Evolutionary conservation across 23 tunicate genomes (phyloP).

Genomic region (Trididemnum nubilum): DNA sequence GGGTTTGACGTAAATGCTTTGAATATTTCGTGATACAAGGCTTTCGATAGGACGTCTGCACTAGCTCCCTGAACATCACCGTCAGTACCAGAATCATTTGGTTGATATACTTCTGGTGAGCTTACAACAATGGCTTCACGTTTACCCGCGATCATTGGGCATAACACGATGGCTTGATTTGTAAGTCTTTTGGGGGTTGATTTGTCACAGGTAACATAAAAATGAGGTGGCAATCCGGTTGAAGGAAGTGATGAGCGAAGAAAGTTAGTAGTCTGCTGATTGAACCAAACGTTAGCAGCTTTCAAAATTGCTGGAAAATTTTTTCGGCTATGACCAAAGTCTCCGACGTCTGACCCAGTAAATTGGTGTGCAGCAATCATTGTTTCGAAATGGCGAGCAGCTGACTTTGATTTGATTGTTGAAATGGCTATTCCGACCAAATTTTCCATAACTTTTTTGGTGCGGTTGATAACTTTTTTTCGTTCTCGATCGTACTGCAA

Average conservation of each 20-base stretch:
- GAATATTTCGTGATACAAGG: neutral
- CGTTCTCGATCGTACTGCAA: too few species aligned
- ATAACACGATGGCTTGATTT: neutral
- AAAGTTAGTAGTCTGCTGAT: neutral
- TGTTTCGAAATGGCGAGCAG: neutral
- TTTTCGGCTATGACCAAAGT: slow-evolving; percentile 13
- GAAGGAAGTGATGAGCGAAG: neutral
- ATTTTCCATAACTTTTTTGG: neutral
- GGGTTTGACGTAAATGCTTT: too few species aligned
- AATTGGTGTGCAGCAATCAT: neutral
- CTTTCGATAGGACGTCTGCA: neutral
- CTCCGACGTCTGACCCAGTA: slow-evolving; percentile 1
- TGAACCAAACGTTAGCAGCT: neutral
- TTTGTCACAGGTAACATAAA: slow-evolving; percentile 2
- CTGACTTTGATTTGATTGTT: neutral
- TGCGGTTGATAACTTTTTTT: too few species aligned
- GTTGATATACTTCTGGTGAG: neutral
- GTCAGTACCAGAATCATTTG: neutral
- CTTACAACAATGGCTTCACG: neutral
- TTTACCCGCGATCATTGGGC: neutral
- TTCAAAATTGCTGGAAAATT: neutral
- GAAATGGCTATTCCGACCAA: neutral
- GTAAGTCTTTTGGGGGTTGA: neutral
- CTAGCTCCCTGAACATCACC: neutral
- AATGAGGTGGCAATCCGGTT: slow-evolving; percentile 5